Base-by-base conservation (phyloP, 35 echinoderm and acorn worm species). In the Patiria miniata region DNA sequence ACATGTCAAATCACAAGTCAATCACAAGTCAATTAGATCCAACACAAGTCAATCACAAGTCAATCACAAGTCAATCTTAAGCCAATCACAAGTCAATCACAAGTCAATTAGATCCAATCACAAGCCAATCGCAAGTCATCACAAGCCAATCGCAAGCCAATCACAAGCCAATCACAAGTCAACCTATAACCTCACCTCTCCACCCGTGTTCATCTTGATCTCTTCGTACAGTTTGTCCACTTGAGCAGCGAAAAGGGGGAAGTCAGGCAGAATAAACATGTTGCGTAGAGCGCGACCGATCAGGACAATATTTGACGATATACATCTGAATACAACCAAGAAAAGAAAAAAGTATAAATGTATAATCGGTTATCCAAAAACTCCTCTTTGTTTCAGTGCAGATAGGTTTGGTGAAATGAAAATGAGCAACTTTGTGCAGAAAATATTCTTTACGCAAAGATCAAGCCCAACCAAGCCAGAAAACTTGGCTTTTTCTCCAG, bases 191-290 rank as follows among this genome's bases (percentile, higher is more conserved):
- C 81, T 86, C 65, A 93, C 91, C 84, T 93, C 53, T 33, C 91
- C 91, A 40, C 21, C 10, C 0, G 87, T 79, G 51, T 93, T 93
- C 7, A 39, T 59, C 29, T 79, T 89, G 0, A 69, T 51, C 33
- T 84, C 52, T 19, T 79, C 26, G 33, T 85, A 93, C 36, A 77
- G 61, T 59, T 85, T 50, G 84, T 89, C 50, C 37, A 93, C 77
- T 12, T 78, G 17, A 14, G 86, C 78, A 59, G 80, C 73, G 44
- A 93, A 93, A 26, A 80, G 60, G 21, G 82, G 23, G 29, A 88
- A 93, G 14, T 93, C 91, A 0, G 91, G 91, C 15, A 93, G 76
- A 42, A 93, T 88, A 19, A 93, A 85, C 39, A 85, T 93, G 50
- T 89, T 93, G 37, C 76, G 87, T 28, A 93, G 52, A 19, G 91